Percentiles rank a stretch among this genome's conserved stretches.
Conservation (phyloP, 2,888 invertebrate species). For the Catonia carolina region DNA sequence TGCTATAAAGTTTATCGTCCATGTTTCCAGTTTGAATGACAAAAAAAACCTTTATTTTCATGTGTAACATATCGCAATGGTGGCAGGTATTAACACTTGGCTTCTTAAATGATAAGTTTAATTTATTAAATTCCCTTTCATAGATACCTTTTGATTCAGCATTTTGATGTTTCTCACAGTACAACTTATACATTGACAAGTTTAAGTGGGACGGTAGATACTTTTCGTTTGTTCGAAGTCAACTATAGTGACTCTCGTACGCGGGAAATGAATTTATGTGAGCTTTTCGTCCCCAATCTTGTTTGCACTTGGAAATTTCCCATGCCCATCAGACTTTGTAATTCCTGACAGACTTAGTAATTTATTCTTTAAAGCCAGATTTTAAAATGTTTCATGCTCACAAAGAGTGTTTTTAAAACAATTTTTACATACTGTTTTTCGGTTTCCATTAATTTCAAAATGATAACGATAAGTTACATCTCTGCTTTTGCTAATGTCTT, state of each 20-base stretch:
- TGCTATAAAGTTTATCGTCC: slow-evolving; percentile 7
- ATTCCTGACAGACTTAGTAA: background rate
- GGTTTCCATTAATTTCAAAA: background rate
- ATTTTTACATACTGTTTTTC: background rate
- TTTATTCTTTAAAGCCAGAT: background rate
- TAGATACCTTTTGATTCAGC: background rate
- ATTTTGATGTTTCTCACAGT: background rate
- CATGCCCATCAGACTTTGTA: background rate
- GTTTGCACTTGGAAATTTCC: background rate
- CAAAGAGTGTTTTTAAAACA: background rate
- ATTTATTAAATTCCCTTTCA: slow-evolving; percentile 17
- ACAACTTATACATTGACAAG: background rate
- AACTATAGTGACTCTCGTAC: background rate
- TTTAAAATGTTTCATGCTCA: background rate
- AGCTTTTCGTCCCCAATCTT: background rate
- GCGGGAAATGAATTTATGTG: slow-evolving; percentile 1
- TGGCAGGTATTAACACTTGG: slow-evolving; percentile 31
- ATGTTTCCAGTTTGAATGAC: background rate
- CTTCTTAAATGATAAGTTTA: slow-evolving; percentile 29
- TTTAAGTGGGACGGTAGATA: background rate
- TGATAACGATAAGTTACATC: background rate
- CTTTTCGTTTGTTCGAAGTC: background rate
- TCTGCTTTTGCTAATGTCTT: background rate
- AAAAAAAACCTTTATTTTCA: slow-evolving; percentile 12
- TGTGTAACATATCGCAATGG: slow-evolving; percentile 25